A percentile compares a stretch with the other conserved stretches of the same genome.
Conservation (phyloP, 2,888 invertebrate genomes). For the Euplexia lucipara region DNA sequence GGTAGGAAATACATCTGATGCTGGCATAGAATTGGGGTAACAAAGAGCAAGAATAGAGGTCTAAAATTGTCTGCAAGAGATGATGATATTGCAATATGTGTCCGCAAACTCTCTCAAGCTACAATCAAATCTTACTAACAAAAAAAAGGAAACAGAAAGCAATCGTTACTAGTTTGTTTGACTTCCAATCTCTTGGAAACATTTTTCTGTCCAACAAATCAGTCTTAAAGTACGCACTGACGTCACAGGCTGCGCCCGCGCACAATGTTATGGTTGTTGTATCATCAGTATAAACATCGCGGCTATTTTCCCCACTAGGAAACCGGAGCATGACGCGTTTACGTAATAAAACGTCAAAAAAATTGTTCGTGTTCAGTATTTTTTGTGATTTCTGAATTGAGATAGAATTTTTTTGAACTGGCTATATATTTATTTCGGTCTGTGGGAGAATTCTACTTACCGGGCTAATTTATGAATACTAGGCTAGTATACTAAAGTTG, state of each 20-base stretch:
- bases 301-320: conserved; percentile 41
- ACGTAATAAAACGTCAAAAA: conserved; percentile 22
- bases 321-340: conserved; percentile 33
- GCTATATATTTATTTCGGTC: no score
- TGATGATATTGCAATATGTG: no score
- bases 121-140: neutral
- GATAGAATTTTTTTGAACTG: no score
- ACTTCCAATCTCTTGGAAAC: neutral
- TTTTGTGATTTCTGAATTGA: neutral
- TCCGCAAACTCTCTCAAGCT: neutral
- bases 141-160: neutral
- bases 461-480: no score
- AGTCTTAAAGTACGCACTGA: conserved; percentile 47
- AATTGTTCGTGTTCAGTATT: neutral
- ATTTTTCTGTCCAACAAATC: conserved; percentile 33
- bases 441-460: no score
- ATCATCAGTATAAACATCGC: conserved; percentile 62
- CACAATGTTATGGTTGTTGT: conserved; percentile 52
- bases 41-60: no score
- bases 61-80: no score
- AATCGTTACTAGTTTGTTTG: conserved; percentile 13
- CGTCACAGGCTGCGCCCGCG: conserved; percentile 55
- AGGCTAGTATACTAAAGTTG: no score
- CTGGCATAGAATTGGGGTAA: no score
- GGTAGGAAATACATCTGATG: no score